phyloP scores from a whole-genome alignment of 2,888 invertebrate species.

The Gastrophysa polygoni region DNA sequence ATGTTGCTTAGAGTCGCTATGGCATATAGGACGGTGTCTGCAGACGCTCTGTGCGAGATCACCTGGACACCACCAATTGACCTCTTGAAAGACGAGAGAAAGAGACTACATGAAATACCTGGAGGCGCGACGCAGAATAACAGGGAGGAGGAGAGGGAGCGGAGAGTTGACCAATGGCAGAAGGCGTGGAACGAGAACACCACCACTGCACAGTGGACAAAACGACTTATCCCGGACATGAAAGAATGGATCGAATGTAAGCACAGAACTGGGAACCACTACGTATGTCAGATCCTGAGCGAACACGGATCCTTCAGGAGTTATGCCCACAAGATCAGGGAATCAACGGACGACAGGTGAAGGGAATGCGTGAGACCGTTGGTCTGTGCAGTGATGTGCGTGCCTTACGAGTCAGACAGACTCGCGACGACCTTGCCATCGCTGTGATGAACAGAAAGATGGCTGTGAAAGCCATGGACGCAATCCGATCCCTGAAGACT shows the following conservation, averaged over 20 bases:
- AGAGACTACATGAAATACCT: neutral
- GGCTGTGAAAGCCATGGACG: too few relatives aligned
- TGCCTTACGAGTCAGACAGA: too few relatives aligned
- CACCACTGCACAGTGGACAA: slow-evolving; percentile 15
- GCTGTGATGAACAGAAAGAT: too few relatives aligned
- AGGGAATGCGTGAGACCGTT: too few relatives aligned
- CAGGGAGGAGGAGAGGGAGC: neutral
- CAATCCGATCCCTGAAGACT: too few relatives aligned
- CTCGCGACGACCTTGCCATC: too few relatives aligned
- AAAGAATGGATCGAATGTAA: neutral
- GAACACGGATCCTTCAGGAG: neutral
- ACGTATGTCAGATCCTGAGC: neutral
- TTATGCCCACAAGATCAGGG: neutral
- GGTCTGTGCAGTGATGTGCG: too few relatives aligned
- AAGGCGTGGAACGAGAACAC: neutral
- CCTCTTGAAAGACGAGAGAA: slow-evolving; percentile 23
- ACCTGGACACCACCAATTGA: slow-evolving; percentile 23
- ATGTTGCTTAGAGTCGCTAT: slow-evolving; percentile 18
- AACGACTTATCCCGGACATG: neutral
- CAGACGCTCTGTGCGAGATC: slow-evolving; percentile 21
- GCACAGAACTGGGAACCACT: neutral
- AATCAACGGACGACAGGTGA: neutral
- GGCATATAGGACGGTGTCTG: slow-evolving; percentile 27
- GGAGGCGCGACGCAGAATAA: neutral
- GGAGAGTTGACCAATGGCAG: slow-evolving; percentile 7